Evolutionary conservation across 2,113 vertebrate genomes (phyloP).

Genomic region (Phalacrocorax aristotelis): DNA sequence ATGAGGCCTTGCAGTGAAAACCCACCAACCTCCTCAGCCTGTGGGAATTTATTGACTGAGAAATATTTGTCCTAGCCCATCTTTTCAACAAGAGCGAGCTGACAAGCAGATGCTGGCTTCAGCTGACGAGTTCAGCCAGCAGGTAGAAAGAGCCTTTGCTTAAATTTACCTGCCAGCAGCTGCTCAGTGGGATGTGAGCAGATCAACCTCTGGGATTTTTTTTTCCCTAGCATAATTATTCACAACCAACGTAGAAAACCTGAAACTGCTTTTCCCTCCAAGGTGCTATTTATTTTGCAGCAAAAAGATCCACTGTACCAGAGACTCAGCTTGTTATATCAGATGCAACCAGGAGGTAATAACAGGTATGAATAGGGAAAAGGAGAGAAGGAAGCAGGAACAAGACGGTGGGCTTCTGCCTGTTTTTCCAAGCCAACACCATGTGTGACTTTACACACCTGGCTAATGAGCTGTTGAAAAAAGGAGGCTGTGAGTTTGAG

Average conservation of each 20-base stretch:
- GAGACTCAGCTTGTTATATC: background rate
- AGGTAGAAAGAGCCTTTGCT: background rate
- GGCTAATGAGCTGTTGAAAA: background rate
- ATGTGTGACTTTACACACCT: background rate
- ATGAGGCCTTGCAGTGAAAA: background rate
- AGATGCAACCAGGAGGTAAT: background rate
- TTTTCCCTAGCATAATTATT: background rate
- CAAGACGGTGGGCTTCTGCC: background rate
- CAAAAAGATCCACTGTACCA: background rate
- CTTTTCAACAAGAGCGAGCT: background rate
- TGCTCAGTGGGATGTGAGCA: background rate
- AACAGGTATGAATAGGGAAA: background rate
- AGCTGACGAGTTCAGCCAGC: background rate
- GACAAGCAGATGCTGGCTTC: background rate
- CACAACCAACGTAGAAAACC: background rate
- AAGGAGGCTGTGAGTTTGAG: background rate
- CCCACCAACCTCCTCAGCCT: background rate
- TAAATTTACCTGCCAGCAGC: background rate
- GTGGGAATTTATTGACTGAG: background rate
- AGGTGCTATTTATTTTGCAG: background rate
- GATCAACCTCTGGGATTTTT: background rate
- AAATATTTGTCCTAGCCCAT: background rate
- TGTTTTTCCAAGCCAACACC: background rate
- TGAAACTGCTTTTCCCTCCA: background rate
- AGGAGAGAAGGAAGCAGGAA: background rate